phyloP scores from a whole-genome alignment of 2,888 invertebrate species.

The Trichacis sp. region DNA sequence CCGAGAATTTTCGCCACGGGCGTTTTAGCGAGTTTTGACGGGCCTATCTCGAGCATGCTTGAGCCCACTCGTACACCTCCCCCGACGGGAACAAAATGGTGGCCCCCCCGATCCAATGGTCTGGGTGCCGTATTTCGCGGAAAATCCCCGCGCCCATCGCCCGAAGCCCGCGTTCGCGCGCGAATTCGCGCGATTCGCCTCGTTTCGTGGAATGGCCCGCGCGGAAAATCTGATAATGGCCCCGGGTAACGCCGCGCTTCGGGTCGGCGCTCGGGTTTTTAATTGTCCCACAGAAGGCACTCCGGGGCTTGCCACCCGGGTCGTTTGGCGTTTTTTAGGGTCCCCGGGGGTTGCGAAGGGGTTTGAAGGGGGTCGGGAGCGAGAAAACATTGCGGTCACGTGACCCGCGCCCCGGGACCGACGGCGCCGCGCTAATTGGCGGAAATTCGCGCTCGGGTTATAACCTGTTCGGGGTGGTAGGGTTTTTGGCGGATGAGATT shows the following conservation, averaged over 20 bases:
- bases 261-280: slow-evolving; percentile 51
- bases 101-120: slow-evolving; percentile 65
- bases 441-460: slow-evolving; percentile 18
- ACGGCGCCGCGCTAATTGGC: slow-evolving; percentile 3
- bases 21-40: slow-evolving; percentile 55
- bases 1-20: not conserved
- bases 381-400: no score
- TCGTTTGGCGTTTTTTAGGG: not conserved
- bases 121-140: slow-evolving; percentile 57
- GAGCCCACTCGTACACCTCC: slow-evolving; percentile 68
- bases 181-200: slow-evolving; percentile 37
- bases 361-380: no score
- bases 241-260: slow-evolving; percentile 54
- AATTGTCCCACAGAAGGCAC: slow-evolving; percentile 53
- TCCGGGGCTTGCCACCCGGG: slow-evolving; percentile 22
- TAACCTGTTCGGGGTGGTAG: no score
- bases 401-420: no score
- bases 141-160: slow-evolving; percentile 48
- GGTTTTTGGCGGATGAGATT: no score
- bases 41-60: slow-evolving; percentile 64
- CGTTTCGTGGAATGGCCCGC: slow-evolving; percentile 10
- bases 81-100: slow-evolving; percentile 70
- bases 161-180: slow-evolving; percentile 23
- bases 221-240: slow-evolving; percentile 52
- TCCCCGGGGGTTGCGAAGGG: no score